These are phyloP conservation scores for Dipodomys spectabilis DNA, from an alignment of 2,113 vertebrate species.

Conservation along the genomic window DNA sequence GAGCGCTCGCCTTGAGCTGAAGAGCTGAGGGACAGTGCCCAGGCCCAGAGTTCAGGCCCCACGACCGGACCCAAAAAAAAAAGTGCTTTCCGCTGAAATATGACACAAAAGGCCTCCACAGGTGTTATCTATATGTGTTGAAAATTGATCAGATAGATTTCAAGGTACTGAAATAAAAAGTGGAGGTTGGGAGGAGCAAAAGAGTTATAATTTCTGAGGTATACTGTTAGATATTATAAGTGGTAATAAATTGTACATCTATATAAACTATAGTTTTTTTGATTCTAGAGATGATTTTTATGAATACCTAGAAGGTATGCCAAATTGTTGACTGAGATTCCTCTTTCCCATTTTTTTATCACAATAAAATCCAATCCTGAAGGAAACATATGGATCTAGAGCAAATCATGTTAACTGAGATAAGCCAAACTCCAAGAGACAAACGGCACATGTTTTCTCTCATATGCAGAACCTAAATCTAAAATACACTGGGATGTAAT, in stretches of 20 bases:
- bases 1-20: no score
- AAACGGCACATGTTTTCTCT: no score
- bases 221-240: background rate
- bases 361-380: no score
- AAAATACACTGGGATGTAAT: no score
- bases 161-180: slow-evolving; percentile 66
- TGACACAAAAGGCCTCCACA: slow-evolving; percentile 69
- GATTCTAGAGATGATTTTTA: slow-evolving; percentile 23
- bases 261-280: slow-evolving; percentile 44
- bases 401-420: no score
- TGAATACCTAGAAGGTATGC: slow-evolving; percentile 49
- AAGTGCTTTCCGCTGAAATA: slow-evolving; percentile 79
- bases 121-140: slow-evolving; percentile 13
- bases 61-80: slow-evolving; percentile 5
- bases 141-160: slow-evolving; percentile 64
- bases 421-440: no score
- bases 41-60: no score
- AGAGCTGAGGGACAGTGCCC: no score
- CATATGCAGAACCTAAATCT: no score
- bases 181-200: background rate
- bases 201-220: slow-evolving; percentile 29
- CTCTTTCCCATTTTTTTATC: background rate
- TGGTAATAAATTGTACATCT: background rate
- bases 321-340: slow-evolving; percentile 46
- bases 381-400: no score